These are phyloP conservation scores for Phenacoccus solenopsis DNA, from an alignment of 1,140 invertebrate genomes.

Conservation along the genomic window DNA sequence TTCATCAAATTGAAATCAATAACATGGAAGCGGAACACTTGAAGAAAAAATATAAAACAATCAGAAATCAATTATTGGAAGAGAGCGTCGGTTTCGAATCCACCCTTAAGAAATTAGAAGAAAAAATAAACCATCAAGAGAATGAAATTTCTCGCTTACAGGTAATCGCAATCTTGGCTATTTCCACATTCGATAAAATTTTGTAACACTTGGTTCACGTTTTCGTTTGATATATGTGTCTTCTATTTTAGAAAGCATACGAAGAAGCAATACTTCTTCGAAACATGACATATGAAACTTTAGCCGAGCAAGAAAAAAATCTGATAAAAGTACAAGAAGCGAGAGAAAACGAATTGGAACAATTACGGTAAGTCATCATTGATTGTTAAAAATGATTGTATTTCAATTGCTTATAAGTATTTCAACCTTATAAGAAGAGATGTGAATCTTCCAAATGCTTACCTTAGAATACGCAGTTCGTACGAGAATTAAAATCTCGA, in stretches of 20 bases:
- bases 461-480: no score
- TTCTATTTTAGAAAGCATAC: constrained; percentile 39
- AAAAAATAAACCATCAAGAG: constrained; percentile 48
- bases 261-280: constrained; percentile 54
- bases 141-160: constrained; percentile 55
- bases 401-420: no score
- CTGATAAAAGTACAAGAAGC: constrained; percentile 46
- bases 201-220: no score
- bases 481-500: no score
- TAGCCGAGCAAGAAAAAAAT: constrained; percentile 50
- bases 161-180: constrained; percentile 29
- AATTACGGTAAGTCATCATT: constrained; percentile 36
- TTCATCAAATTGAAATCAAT: constrained; percentile 60
- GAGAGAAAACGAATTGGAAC: constrained; percentile 45
- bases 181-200: no score
- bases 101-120: constrained; percentile 50
- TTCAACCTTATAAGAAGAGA: no score
- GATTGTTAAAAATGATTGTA: no score
- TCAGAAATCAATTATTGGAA: constrained; percentile 31
- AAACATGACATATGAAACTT: constrained; percentile 46
- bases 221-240: no score
- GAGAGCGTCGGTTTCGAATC: constrained; percentile 47
- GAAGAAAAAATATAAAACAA: constrained; percentile 57
- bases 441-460: no score
- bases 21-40: constrained; percentile 65